A percentile compares a stretch with the other conserved stretches of the same genome.
phyloP scores from a whole-genome alignment of 2,797 vertebrate species.

The Adrianichthys oophorus region DNA sequence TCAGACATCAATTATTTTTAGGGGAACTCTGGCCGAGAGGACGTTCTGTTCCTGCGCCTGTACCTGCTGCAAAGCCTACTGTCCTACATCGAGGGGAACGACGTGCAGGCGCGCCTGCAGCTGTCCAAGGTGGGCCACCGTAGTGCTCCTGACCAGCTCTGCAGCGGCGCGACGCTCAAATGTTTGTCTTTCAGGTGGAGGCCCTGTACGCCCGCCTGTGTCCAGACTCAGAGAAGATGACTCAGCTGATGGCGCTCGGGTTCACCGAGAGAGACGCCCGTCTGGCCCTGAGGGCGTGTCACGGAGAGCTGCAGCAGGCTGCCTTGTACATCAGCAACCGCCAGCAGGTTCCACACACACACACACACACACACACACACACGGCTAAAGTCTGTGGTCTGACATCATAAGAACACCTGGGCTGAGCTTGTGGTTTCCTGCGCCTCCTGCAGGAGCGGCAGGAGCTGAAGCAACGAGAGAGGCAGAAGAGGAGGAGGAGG shows the following conservation, averaged over 20 bases:
- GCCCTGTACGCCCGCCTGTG: slow-evolving; percentile 79
- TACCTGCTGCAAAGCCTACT: slow-evolving; percentile 92
- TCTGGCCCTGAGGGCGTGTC: slow-evolving; percentile 88
- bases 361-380: no score
- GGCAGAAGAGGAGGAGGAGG: slow-evolving; percentile 76
- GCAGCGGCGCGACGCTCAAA: not conserved
- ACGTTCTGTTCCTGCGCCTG: slow-evolving; percentile 90
- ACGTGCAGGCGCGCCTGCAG: slow-evolving; percentile 77
- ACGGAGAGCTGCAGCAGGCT: slow-evolving; percentile 84
- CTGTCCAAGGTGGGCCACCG: slow-evolving; percentile 74
- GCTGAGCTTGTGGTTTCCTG: no score
- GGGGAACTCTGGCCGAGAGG: slow-evolving; percentile 92
- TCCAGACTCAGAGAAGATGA: slow-evolving; percentile 85
- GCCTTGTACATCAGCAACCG: slow-evolving; percentile 83
- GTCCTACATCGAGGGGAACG: slow-evolving; percentile 85
- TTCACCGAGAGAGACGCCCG: slow-evolving; percentile 90
- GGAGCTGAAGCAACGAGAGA: slow-evolving; percentile 82
- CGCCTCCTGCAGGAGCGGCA: slow-evolving; percentile 79
- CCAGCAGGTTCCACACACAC: slow-evolving; percentile 79
- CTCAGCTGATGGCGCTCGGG: slow-evolving; percentile 80
- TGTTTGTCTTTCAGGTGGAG: slow-evolving; percentile 75
- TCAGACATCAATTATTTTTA: slow-evolving; percentile 43
- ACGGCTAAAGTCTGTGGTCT: not conserved
- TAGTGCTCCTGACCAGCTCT: no score
- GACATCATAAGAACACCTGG: not conserved